Evolutionary conservation across 2,797 vertebrate genomes (phyloP).

Genomic region (Poecilia wingei): DNA sequence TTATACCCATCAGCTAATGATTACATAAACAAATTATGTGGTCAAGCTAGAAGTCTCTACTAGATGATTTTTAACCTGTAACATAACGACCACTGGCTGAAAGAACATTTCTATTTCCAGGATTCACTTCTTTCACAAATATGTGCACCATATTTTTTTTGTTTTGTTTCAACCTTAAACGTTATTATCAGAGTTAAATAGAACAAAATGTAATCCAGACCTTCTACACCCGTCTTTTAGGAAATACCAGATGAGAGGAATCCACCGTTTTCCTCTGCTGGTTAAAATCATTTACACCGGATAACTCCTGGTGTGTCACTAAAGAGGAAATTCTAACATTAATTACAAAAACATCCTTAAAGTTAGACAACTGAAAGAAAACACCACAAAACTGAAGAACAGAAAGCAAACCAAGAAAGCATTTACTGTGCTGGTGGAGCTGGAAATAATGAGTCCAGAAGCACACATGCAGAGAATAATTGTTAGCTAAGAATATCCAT

Average conservation of each 20-base stretch:
- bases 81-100: background rate
- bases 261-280: background rate
- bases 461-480: constrained; percentile 47
- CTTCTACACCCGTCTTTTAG: constrained; percentile 10
- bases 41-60: background rate
- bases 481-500: constrained; percentile 57
- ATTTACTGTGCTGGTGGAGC: constrained; percentile 34
- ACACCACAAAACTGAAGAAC: constrained; percentile 14
- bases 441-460: constrained; percentile 53
- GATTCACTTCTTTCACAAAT: background rate
- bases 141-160: background rate
- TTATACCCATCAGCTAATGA: background rate
- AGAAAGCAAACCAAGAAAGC: constrained; percentile 33
- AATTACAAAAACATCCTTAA: constrained; percentile 24
- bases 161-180: background rate
- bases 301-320: constrained; percentile 1
- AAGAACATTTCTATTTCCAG: background rate
- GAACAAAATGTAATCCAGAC: background rate
- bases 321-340: constrained; percentile 15
- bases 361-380: constrained; percentile 29
- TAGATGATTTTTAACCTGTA: background rate
- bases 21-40: background rate
- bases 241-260: constrained; percentile 4
- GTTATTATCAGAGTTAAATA: background rate
- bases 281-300: background rate